phyloP scores from a whole-genome alignment of 2,113 vertebrate genomes.

The Eretmochelys imbricata region DNA sequence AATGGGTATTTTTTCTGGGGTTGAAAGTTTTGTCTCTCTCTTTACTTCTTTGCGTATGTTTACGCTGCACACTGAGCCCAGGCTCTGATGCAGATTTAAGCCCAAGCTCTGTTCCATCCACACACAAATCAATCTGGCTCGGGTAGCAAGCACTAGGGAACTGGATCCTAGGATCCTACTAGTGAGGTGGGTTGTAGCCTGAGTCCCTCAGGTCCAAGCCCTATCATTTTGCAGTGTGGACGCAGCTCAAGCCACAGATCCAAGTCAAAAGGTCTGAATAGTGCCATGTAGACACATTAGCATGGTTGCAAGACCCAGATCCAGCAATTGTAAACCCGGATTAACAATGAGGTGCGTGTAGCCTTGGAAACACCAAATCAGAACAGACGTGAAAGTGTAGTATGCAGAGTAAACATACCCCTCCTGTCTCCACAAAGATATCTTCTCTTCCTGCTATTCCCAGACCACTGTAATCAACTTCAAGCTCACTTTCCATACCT shows the following conservation, averaged over 20 bases:
- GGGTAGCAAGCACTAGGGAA: background rate
- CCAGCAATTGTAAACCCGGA: no score
- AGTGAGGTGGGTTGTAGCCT: no score
- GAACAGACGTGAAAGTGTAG: no score
- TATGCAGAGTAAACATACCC: no score
- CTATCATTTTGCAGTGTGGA: background rate
- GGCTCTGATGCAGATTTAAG: background rate
- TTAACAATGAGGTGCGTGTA: no score
- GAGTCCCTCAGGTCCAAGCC: background rate
- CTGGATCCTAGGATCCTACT: background rate
- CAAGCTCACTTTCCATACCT: background rate
- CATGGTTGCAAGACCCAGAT: no score
- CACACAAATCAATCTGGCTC: background rate
- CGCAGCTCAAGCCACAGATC: no score
- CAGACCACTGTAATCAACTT: background rate
- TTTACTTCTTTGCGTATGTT: background rate
- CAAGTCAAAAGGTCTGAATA: no score
- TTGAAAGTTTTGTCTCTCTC: background rate
- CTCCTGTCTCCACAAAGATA: no score
- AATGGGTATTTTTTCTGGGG: background rate
- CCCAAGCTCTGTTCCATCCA: background rate
- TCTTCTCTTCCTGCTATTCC: background rate
- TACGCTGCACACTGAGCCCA: background rate
- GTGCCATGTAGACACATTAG: no score
- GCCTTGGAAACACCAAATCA: no score